Base-by-base conservation (phyloP, 1,140 invertebrate species). In the Papilio polytes region DNA sequence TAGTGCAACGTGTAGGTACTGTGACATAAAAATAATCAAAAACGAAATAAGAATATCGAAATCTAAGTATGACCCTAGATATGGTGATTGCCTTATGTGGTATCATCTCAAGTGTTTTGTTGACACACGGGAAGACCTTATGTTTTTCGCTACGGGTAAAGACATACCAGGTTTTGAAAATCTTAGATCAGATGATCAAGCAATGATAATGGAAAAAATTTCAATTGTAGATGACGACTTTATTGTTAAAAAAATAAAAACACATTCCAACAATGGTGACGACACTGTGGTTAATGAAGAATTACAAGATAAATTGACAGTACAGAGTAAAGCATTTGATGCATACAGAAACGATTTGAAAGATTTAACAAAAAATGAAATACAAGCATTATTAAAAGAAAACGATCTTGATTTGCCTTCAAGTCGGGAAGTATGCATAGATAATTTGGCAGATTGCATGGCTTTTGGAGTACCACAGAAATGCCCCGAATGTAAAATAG, bases 131-230 rank as follows among this genome's bases (percentile, higher is more conserved):
- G 77, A 78, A 41, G 56, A 66, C 0, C 36, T 78, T 13, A 44
- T 78, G 36, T 78, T 78, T 63, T 78, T 78, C 13, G 77, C 77
- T 20, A 44, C n/a, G 44, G 77, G 77, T n/a, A 36, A 59, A 63
- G 31, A 63, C 20, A 78, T 78, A 44, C 77, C 77, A 22, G 77
- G 77, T 63, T 78, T 78, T 66, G 53, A 78, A 63, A 78, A 78
- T 63, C 77, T 78, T 66, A 44, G 9, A 66, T 18, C n/a, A 66
- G 56, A 78, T 9, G 77, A 78, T 46, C 53, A 78, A 41, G 66
- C 31, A 66, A 78, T 44, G n/a, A 46, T 78, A 20, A 26, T 12
- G 2, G 20, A 78, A 12, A 36, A 78, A 78, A 78, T 78, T 22
- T 13, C 63, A 78, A n/a, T 22, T 13, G 20, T 78, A 20, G 77